phyloP scores from a whole-genome alignment of 2,797 vertebrate species.

The Phoebastria nigripes region DNA sequence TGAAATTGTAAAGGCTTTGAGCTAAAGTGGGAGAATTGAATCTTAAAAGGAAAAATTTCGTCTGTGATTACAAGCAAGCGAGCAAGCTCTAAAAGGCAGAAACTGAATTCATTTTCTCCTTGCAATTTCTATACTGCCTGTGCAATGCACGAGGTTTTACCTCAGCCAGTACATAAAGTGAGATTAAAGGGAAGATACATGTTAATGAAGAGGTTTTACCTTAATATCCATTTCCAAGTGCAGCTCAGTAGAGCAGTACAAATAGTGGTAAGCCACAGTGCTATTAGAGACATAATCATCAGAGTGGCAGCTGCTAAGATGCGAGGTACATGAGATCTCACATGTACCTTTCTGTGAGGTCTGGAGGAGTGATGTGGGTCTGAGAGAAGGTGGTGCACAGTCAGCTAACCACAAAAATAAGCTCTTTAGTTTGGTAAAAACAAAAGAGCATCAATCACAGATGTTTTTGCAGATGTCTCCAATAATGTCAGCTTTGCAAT shows the following conservation, averaged over 20 bases:
- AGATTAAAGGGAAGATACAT: background rate
- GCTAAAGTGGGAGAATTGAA: background rate
- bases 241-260: background rate
- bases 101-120: constrained; percentile 15
- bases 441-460: background rate
- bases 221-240: background rate
- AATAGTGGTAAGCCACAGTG: background rate
- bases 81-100: background rate
- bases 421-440: background rate
- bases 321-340: background rate
- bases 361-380: background rate
- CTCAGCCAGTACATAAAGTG: background rate
- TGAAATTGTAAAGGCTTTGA: background rate
- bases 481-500: background rate
- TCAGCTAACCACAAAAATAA: background rate
- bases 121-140: background rate
- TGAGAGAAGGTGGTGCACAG: background rate
- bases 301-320: background rate
- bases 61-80: background rate
- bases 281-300: background rate
- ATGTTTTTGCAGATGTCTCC: background rate
- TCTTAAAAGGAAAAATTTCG: background rate
- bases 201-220: background rate
- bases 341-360: background rate
- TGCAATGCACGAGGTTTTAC: background rate